These are phyloP conservation scores for Potamilus streckersoni DNA, from an alignment of 1,140 invertebrate genomes.

Conservation along the genomic window DNA sequence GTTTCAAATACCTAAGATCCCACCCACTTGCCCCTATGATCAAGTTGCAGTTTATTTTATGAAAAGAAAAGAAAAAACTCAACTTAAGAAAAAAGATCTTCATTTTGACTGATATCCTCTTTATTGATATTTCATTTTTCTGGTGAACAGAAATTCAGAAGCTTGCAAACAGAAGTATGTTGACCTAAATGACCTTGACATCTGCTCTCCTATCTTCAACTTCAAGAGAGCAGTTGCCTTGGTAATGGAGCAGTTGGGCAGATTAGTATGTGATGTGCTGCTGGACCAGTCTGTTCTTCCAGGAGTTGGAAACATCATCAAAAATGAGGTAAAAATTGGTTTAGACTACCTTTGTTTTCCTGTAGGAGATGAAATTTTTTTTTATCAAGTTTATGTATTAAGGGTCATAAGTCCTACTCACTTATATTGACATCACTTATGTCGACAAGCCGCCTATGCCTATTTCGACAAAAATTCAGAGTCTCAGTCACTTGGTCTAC, in stretches of 20 bases:
- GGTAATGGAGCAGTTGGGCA: constrained; percentile 37
- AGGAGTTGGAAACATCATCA: constrained; percentile 65
- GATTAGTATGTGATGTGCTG: constrained; percentile 58
- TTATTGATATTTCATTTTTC: neutral
- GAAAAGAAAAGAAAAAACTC: too few species aligned
- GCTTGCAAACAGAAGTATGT: constrained; percentile 38
- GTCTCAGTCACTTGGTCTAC: too few species aligned
- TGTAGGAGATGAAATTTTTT: neutral
- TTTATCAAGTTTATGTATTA: neutral
- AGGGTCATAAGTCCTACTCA: too few species aligned
- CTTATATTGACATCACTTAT: too few species aligned
- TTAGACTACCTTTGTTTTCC: neutral
- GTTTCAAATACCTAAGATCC: too few species aligned
- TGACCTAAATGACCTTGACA: constrained; percentile 45
- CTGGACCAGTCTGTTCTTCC: constrained; percentile 60
- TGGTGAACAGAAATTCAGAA: constrained; percentile 31
- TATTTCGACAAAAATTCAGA: too few species aligned
- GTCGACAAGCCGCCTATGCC: too few species aligned
- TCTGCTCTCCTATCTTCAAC: constrained; percentile 53
- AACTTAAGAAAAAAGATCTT: too few species aligned
- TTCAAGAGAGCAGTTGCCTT: constrained; percentile 38
- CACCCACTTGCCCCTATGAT: too few species aligned
- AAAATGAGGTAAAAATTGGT: constrained; percentile 47
- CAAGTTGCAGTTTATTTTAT: too few species aligned
- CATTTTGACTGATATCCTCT: too few species aligned